phyloP scores from a whole-genome alignment of 2,113 vertebrate species.

The Phodopus roborovskii region DNA sequence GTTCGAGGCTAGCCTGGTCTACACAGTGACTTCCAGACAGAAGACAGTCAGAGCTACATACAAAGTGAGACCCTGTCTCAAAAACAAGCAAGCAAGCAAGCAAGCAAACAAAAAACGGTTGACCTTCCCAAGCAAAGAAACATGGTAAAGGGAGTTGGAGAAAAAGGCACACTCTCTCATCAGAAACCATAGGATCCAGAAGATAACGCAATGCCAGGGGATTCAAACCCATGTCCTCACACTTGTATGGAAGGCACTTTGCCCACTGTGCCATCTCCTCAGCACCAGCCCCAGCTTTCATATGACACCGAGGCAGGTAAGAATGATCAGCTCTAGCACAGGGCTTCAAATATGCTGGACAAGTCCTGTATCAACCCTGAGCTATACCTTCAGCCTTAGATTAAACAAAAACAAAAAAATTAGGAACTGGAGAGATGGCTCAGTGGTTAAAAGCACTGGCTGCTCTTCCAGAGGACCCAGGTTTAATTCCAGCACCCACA shows the following conservation, averaged over 20 bases:
- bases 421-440: not conserved
- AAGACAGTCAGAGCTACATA: too few relatives aligned
- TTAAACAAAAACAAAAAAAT: not conserved
- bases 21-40: not conserved
- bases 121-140: constrained; percentile 23
- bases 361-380: not conserved
- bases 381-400: not conserved
- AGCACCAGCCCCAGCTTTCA: not conserved
- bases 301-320: not conserved
- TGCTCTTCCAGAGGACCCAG: not conserved
- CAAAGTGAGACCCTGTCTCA: not conserved
- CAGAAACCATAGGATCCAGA: constrained; percentile 6
- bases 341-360: not conserved
- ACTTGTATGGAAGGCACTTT: not conserved
- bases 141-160: not conserved
- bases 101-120: not conserved
- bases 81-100: not conserved
- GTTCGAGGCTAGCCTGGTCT: not conserved
- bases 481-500: not conserved
- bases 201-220: not conserved
- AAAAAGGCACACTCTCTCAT: constrained; percentile 5
- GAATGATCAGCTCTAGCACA: not conserved
- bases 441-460: not conserved
- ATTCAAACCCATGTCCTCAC: not conserved
- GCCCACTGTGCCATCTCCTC: not conserved